Conservation (phyloP, 1,140 invertebrate species). For the Drosophila melanica region DNA sequence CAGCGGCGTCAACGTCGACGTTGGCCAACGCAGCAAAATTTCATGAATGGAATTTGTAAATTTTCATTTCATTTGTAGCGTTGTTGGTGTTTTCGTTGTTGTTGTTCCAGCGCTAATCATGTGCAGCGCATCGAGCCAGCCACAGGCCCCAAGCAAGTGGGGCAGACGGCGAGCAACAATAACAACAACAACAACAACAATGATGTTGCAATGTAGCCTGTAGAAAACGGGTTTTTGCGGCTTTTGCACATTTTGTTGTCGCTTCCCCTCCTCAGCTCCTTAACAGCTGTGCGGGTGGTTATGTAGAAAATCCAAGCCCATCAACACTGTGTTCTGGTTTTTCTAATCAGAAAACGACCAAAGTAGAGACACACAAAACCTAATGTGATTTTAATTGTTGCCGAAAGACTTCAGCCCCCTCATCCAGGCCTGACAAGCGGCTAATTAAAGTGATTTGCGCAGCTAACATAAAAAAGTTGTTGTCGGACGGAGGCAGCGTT, state of each 20-base stretch:
- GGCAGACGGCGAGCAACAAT: constrained; percentile 42
- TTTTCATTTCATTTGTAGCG: constrained; percentile 81
- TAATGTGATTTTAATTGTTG: constrained; percentile 75
- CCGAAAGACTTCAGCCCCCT: constrained; percentile 3
- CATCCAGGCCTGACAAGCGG: neutral
- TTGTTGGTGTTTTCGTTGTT: constrained; percentile 24
- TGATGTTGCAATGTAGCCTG: constrained; percentile 48
- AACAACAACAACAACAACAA: constrained; percentile 47
- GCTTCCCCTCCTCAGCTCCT: neutral
- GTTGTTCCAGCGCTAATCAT: constrained; percentile 68
- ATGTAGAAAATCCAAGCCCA: constrained; percentile 13
- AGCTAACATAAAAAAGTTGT: neutral
- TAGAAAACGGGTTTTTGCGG: constrained; percentile 64
- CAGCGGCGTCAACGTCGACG: constrained; percentile 31
- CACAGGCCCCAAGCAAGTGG: constrained; percentile 62
- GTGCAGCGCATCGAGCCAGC: constrained; percentile 47
- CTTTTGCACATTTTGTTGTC: constrained; percentile 48
- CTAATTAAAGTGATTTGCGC: constrained; percentile 35
- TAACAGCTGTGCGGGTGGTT: constrained; percentile 30
- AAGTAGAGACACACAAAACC: constrained; percentile 16
- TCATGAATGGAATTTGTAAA: constrained; percentile 83
- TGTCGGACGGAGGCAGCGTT: neutral
- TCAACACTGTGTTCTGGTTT: constrained; percentile 3
- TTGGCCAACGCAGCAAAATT: constrained; percentile 75
- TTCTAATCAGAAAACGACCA: neutral